phyloP scores from a whole-genome alignment of 2,113 vertebrate species.

The Oceanites oceanicus region DNA sequence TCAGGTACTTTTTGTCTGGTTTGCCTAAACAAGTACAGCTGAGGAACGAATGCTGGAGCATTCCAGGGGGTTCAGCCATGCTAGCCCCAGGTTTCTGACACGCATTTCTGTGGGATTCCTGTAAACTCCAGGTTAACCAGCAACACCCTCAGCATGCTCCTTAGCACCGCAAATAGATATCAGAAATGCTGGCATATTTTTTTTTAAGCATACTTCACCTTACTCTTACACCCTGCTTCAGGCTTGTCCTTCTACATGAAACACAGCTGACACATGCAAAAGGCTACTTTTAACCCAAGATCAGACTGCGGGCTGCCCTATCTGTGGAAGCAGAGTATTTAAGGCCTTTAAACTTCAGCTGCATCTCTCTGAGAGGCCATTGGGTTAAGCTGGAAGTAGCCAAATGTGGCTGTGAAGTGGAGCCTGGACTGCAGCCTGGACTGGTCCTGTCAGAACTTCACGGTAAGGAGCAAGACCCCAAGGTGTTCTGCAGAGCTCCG shows the following conservation, averaged over 20 bases:
- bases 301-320: not conserved
- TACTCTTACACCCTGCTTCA: not conserved
- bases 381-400: not conserved
- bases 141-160: not conserved
- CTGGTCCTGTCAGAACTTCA: not conserved
- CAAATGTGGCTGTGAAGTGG: not conserved
- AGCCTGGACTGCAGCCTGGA: not conserved
- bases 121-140: not conserved
- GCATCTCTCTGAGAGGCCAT: not conserved
- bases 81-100: not conserved
- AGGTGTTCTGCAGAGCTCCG: rapidly evolving
- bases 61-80: not conserved
- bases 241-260: not conserved
- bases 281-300: not conserved
- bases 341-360: not conserved
- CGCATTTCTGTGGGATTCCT: not conserved
- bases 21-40: slow-evolving; percentile 60
- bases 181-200: not conserved
- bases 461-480: not conserved
- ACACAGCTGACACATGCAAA: not conserved
- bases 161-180: not conserved
- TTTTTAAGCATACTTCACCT: not conserved
- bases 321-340: not conserved
- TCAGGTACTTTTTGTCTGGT: slow-evolving; percentile 59
- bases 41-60: not conserved